Percentiles rank a stretch among this genome's conserved stretches.
Evolutionary conservation across 2,888 invertebrate species (phyloP).

Genomic region (Dryadula phaetusa): DNA sequence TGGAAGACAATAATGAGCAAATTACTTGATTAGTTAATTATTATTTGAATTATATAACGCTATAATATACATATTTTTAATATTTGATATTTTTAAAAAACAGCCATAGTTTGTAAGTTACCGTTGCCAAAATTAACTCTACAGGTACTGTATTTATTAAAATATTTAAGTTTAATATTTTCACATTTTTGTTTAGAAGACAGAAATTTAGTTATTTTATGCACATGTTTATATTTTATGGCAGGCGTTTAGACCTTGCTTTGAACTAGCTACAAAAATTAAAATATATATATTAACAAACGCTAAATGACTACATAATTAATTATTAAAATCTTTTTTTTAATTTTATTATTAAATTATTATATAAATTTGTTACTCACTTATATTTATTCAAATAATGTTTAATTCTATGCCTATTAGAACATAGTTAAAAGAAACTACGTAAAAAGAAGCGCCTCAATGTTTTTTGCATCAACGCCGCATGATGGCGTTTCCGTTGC

Average conservation of each 20-base stretch:
- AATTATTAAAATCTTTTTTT: too few relatives aligned
- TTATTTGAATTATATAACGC: too few relatives aligned
- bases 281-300: background rate
- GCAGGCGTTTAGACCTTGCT: conserved; percentile 1
- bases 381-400: background rate
- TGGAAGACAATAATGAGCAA: too few relatives aligned
- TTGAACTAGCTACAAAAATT: background rate
- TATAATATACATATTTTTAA: too few relatives aligned
- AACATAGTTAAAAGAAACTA: background rate
- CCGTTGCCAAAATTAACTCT: background rate
- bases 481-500: conserved; percentile 75
- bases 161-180: too few relatives aligned
- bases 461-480: conserved; percentile 57
- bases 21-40: too few relatives aligned
- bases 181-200: background rate
- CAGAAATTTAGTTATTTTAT: background rate
- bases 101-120: background rate
- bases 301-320: too few relatives aligned
- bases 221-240: background rate
- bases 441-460: conserved; percentile 54
- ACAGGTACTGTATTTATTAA: too few relatives aligned
- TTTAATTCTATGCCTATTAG: background rate
- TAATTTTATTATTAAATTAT: too few relatives aligned
- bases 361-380: background rate
- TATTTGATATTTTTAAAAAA: too few relatives aligned